Conservation (phyloP, 2,797 vertebrate species). For the Eulemur albifrons region DNA sequence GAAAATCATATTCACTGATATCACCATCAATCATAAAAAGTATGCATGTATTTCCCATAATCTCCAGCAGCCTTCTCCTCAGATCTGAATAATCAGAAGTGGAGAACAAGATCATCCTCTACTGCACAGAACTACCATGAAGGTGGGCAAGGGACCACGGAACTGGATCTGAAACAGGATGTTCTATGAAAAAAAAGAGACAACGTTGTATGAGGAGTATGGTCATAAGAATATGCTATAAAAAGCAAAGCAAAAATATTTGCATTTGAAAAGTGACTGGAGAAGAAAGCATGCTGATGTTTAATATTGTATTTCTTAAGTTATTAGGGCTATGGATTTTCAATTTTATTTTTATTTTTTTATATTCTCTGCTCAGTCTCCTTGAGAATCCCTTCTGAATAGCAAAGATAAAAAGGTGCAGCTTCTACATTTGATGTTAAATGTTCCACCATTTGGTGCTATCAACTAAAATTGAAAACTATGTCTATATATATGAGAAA, state of each 20-base stretch:
- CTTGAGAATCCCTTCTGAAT: not conserved
- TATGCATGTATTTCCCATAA: not conserved
- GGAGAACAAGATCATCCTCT: not conserved
- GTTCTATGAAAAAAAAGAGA: not conserved
- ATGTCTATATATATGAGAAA: not conserved
- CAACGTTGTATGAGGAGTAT: not conserved
- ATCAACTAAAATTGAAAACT: conserved; percentile 14
- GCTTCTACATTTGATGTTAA: not conserved
- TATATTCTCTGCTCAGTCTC: not conserved
- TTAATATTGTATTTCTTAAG: not conserved
- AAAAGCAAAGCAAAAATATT: not conserved
- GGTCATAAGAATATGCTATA: not conserved
- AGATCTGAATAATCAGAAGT: not conserved
- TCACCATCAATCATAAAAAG: not conserved
- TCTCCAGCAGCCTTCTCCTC: not conserved
- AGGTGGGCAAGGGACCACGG: not conserved
- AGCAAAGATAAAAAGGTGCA: not conserved
- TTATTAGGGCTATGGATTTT: not conserved
- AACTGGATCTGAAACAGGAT: not conserved
- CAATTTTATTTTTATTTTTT: not conserved
- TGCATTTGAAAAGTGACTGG: not conserved
- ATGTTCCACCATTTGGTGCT: not conserved
- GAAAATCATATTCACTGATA: not conserved
- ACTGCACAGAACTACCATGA: not conserved
- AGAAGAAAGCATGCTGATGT: not conserved